Percentiles rank a stretch among this genome's conserved stretches.
Conservation (phyloP, 64 coral and sea anemone species). For the Montipora efflorescens region DNA sequence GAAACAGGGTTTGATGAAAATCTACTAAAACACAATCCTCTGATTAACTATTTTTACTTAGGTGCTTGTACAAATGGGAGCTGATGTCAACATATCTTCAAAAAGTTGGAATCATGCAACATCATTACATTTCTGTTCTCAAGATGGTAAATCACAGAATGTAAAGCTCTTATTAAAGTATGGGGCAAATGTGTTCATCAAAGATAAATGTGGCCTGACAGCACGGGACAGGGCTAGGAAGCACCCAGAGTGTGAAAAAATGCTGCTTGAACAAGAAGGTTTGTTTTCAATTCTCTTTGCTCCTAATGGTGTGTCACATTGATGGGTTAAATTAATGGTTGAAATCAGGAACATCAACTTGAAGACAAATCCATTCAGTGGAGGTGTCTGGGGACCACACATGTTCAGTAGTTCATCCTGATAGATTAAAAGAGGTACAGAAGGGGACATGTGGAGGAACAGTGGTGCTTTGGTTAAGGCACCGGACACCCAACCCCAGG, state of each 20-base stretch:
- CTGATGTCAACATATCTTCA: slow-evolving; percentile 65
- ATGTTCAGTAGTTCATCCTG: too few species aligned
- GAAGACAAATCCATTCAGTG: too few species aligned
- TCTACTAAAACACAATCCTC: too few species aligned
- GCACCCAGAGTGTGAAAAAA: slow-evolving; percentile 56
- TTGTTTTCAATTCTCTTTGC: background rate
- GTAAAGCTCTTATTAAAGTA: slow-evolving; percentile 60
- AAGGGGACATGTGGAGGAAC: too few species aligned
- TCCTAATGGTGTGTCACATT: too few species aligned
- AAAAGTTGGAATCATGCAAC: slow-evolving; percentile 52
- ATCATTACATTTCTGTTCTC: slow-evolving; percentile 76
- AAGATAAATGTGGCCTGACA: slow-evolving; percentile 69
- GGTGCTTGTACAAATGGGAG: slow-evolving; percentile 77
- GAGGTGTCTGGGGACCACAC: too few species aligned
- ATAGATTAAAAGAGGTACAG: too few species aligned
- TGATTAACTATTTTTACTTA: background rate
- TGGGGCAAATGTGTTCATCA: slow-evolving; percentile 79
- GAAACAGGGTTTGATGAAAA: too few species aligned
- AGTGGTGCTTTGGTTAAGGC: too few species aligned
- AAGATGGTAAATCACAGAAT: slow-evolving; percentile 67
- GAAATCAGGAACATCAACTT: too few species aligned
- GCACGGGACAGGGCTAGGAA: slow-evolving; percentile 65
- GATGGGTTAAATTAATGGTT: too few species aligned
- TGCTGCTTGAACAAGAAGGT: slow-evolving; percentile 77
- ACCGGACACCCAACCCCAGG: too few species aligned